Evolutionary conservation across 2,888 invertebrate genomes (phyloP), one percentile per base, ranked within the genome.

Genomic region (Pollenia labialis): DNA sequence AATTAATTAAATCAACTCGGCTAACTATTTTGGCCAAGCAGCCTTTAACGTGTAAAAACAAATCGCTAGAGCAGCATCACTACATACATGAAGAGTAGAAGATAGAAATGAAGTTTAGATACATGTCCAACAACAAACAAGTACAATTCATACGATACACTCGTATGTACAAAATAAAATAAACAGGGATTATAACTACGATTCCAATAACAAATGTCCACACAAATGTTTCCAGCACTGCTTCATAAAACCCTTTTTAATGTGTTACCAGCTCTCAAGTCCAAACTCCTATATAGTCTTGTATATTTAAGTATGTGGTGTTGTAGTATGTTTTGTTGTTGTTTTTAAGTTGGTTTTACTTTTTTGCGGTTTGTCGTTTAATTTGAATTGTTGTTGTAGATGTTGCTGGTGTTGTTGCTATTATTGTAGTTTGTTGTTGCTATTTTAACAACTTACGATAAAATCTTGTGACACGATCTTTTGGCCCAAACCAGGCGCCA

Each of bases 381-480:
- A 56, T 74, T 58, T 74, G 54, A 74, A 66, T 74, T 74, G 60
- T 54, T 18, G 10, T 52, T 69, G 10, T 42, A 68, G 42, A 64
- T 74, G 46, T 74, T 76, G 4, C 32, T 50, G 52, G 52, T 54
- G 69, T 52, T 69, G 50, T 81, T 42, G 68, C 32, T 75, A 52
- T 74, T 76, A 23, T 68, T 81, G 52, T 50, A 58, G 79, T 66
- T 86, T 86, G 68, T 75, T 82, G 62, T 81, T 72, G 68, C 72
- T 85, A 72, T 82, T 83, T 86, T 69, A 85, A 85, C 85, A 85
- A 81, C 76, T 81, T 83, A 42, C 60, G 74, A 86, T 83, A 71
- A 82, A 86, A 86, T 83, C 86, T 80, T 80, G 82, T 86, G 86
- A 83, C 82, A 86, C 86, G 82, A 86, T 86, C 86, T 80, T 82